These are phyloP conservation scores for Synanthedon tipuliformis DNA, from an alignment of 2,888 invertebrate species.

Conservation along the genomic window DNA sequence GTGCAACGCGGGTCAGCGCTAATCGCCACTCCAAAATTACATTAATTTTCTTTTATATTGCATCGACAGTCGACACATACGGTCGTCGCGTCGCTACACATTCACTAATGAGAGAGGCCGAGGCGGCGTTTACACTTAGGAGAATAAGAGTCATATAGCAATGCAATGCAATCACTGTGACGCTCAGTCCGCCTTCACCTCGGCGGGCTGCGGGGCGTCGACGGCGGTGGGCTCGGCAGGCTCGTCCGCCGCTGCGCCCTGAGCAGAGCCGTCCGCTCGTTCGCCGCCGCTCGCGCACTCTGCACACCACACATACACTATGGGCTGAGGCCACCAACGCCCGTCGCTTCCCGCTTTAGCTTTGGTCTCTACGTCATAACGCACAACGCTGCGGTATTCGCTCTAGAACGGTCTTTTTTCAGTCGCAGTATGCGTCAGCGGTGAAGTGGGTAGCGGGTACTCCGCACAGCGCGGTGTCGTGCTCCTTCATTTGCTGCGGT, in stretches of 20 bases:
- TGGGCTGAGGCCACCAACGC: too few relatives aligned
- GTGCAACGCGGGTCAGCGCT: conserved; percentile 37
- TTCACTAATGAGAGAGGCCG: conserved; percentile 67
- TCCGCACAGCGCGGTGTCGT: too few relatives aligned
- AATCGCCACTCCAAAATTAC: conserved; percentile 51
- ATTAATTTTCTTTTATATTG: conserved; percentile 62
- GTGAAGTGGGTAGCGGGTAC: too few relatives aligned
- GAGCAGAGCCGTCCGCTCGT: conserved; percentile 2
- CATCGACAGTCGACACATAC: conserved; percentile 52
- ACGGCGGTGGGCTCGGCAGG: conserved; percentile 25
- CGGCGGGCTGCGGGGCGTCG: conserved; percentile 31
- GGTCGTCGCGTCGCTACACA: conserved; percentile 57
- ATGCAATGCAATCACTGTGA: conserved; percentile 7
- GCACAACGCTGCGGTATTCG: too few relatives aligned
- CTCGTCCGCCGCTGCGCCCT: conserved; percentile 22
- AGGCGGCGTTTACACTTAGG: conserved; percentile 61
- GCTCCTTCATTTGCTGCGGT: too few relatives aligned
- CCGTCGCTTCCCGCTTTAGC: too few relatives aligned
- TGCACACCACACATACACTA: not conserved
- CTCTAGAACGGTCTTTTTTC: too few relatives aligned
- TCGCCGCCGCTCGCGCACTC: conserved; percentile 1
- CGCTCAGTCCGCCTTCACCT: conserved; percentile 42
- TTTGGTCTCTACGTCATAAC: too few relatives aligned
- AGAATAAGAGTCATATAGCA: conserved; percentile 58
- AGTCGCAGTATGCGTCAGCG: too few relatives aligned